phyloP scores from a whole-genome alignment of 2,888 invertebrate genomes.

The Zhengitettix transpicula region DNA sequence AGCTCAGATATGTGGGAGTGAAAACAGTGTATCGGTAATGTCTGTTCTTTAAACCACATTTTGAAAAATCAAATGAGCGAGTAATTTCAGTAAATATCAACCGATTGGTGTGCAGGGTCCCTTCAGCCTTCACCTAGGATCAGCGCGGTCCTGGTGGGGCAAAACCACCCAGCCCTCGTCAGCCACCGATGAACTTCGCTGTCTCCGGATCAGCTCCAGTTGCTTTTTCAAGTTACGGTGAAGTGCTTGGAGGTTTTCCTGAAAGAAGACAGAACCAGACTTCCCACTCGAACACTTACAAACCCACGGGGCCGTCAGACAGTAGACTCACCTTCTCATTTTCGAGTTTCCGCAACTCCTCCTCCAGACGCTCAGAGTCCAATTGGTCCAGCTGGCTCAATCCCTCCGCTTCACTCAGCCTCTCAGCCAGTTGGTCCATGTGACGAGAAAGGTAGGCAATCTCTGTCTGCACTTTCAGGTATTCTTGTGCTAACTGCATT shows the following conservation, averaged over 20 bases:
- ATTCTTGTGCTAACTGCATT: slow-evolving; percentile 63
- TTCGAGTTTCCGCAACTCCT: slow-evolving; percentile 46
- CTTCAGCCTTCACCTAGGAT: background rate
- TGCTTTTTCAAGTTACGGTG: slow-evolving; percentile 49
- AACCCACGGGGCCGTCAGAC: too few relatives aligned
- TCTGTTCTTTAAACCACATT: too few relatives aligned
- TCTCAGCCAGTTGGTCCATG: slow-evolving; percentile 55
- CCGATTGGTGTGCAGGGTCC: too few relatives aligned
- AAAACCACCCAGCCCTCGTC: slow-evolving; percentile 37
- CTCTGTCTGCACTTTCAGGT: slow-evolving; percentile 75
- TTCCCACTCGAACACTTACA: too few relatives aligned
- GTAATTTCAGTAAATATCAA: too few relatives aligned
- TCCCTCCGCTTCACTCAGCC: slow-evolving; percentile 33
- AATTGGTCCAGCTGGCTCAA: slow-evolving; percentile 22
- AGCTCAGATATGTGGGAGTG: too few relatives aligned
- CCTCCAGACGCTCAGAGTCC: slow-evolving; percentile 29
- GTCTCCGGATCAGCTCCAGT: slow-evolving; percentile 33
- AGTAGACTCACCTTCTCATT: slow-evolving; percentile 44
- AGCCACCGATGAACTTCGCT: slow-evolving; percentile 18
- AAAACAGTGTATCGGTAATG: too few relatives aligned
- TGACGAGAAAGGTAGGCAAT: slow-evolving; percentile 63
- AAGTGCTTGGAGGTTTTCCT: slow-evolving; percentile 50
- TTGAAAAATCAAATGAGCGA: too few relatives aligned
- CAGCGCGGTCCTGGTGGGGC: slow-evolving; percentile 15
- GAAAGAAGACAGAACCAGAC: slow-evolving; percentile 17